Evolutionary conservation across 1,140 invertebrate species (phyloP).

Genomic region (Sminthurides bifidus): DNA sequence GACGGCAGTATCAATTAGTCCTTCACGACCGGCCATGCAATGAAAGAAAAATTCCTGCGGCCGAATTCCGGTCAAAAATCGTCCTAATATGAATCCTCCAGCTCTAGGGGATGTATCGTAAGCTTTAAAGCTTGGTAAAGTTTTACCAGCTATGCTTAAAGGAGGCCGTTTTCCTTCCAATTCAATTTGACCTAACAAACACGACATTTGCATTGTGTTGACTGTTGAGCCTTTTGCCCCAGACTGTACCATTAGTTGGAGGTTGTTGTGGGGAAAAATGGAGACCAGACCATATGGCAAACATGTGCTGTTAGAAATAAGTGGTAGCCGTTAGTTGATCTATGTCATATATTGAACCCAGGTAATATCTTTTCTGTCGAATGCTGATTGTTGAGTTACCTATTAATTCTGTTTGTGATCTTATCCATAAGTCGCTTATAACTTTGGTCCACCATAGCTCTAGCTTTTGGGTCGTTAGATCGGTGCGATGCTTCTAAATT

Average conservation of each 20-base stretch:
- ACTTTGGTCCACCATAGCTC: constrained; percentile 66
- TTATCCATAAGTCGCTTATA: constrained; percentile 73
- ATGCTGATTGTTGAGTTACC: constrained; percentile 38
- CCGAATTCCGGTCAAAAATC: constrained; percentile 94
- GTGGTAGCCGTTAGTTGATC: not conserved
- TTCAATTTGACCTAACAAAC: constrained; percentile 92
- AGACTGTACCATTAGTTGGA: constrained; percentile 95
- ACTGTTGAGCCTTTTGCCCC: constrained; percentile 95
- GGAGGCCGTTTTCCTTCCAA: constrained; percentile 94
- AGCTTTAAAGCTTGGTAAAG: constrained; percentile 80
- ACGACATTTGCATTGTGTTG: constrained; percentile 96
- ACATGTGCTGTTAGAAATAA: constrained; percentile 45
- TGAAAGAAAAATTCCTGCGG: constrained; percentile 99
- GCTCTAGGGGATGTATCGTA: constrained; percentile 84
- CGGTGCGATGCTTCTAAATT: constrained; percentile 59
- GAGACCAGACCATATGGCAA: constrained; percentile 68
- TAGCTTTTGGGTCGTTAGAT: constrained; percentile 56
- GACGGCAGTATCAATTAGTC: constrained; percentile 36
- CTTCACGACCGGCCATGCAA: constrained; percentile 98
- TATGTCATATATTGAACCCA: not conserved
- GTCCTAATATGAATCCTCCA: constrained; percentile 88
- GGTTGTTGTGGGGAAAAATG: constrained; percentile 86
- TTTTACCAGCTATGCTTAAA: constrained; percentile 81
- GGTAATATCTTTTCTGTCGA: not conserved
- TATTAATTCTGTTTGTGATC: constrained; percentile 82